Evolutionary conservation across 2,113 vertebrate genomes (phyloP).

Genomic region (Antennarius striatus): DNA sequence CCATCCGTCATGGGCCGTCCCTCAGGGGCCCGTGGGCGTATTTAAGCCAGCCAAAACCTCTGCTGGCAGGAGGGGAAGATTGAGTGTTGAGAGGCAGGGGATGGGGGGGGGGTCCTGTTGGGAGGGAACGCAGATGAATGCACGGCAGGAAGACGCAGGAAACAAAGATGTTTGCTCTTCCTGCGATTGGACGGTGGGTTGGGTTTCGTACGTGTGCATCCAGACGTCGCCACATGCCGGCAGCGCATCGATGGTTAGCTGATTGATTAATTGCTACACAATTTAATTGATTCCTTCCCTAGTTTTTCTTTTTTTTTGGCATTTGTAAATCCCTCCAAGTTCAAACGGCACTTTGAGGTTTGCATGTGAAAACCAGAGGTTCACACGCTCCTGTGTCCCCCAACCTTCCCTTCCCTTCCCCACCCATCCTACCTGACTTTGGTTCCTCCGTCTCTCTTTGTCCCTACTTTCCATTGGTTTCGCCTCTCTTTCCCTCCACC

Average conservation of each 20-base stretch:
- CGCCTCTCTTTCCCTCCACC: conserved; percentile 29
- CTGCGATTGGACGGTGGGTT: conserved; percentile 7
- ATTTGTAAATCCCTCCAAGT: conserved; percentile 55
- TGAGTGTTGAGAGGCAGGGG: conserved; percentile 17
- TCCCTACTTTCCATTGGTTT: conserved; percentile 41
- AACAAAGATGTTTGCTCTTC: conserved; percentile 37
- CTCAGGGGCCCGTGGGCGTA: conserved; percentile 70
- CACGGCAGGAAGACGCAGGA: conserved; percentile 36
- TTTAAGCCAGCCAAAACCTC: conserved; percentile 68
- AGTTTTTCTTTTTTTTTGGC: conserved; percentile 20
- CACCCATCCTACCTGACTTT: conserved; percentile 30
- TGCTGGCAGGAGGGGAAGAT: conserved; percentile 53
- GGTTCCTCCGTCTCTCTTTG: conserved; percentile 36
- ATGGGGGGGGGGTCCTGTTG: conserved; percentile 4
- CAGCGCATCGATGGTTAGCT: conserved; percentile 21
- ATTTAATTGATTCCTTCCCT: conserved; percentile 70
- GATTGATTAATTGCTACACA: conserved; percentile 66
- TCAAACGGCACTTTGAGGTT: conserved; percentile 61
- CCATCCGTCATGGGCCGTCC: conserved; percentile 76
- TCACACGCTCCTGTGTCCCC: conserved; percentile 60
- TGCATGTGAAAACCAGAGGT: conserved; percentile 48
- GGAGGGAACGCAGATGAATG: conserved; percentile 49
- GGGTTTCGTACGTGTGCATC: conserved; percentile 49
- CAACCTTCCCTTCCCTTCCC: conserved; percentile 31
- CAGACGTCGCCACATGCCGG: conserved; percentile 21